Evolutionary conservation across 1,140 invertebrate species (phyloP).

Genomic region (Formica selysi): DNA sequence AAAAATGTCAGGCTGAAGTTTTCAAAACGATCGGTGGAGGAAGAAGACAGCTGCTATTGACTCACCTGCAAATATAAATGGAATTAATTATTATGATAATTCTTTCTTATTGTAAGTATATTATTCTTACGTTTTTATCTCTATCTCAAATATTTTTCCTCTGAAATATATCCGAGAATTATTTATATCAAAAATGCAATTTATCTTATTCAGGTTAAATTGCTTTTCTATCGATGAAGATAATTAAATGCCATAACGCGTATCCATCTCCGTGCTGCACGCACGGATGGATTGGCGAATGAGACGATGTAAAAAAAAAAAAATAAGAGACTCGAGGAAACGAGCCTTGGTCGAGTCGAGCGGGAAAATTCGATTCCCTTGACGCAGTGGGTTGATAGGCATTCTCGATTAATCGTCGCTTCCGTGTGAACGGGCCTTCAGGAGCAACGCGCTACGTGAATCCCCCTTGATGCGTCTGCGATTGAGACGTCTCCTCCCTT

Average conservation of each 20-base stretch:
- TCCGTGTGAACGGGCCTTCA: constrained; percentile 66
- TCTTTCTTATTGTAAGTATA: background rate
- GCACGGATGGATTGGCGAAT: background rate
- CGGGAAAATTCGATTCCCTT: constrained; percentile 25
- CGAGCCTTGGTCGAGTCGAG: constrained; percentile 23
- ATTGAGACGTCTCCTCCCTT: constrained; percentile 70
- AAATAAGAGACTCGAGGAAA: constrained; percentile 9
- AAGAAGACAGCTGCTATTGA: background rate
- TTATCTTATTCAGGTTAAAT: background rate
- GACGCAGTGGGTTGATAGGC: constrained; percentile 37
- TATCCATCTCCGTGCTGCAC: background rate
- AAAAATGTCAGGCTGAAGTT: background rate
- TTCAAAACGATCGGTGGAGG: background rate
- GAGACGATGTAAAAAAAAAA: constrained; percentile 17
- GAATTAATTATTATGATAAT: constrained; percentile 19
- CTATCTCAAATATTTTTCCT: background rate
- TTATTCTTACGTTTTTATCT: background rate
- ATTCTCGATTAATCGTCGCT: constrained; percentile 71
- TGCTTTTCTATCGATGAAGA: background rate
- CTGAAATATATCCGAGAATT: background rate
- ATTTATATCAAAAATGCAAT: background rate
- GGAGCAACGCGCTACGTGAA: constrained; percentile 62
- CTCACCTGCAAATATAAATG: constrained; percentile 62
- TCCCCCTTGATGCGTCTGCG: constrained; percentile 70
- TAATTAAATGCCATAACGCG: constrained; percentile 30